Base-by-base conservation (phyloP, 2,797 vertebrate species). In the Pteropus rufus region DNA sequence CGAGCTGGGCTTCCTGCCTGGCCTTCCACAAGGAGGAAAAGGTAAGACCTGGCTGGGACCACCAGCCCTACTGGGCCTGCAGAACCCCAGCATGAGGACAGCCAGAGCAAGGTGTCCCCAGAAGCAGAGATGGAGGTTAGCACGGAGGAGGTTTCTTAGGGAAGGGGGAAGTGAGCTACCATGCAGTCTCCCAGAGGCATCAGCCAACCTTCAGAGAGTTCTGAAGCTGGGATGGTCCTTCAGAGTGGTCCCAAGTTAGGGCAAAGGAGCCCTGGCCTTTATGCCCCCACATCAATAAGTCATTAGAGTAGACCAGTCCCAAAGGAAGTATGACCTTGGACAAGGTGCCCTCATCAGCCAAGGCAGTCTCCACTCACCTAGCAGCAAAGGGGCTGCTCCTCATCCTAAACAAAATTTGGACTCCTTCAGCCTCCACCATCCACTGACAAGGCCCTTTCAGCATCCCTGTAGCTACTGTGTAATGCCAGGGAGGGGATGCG, bases 1-100 rank as follows among this genome's bases (percentile, higher is more conserved):
- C 98, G 85, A 99, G 76, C 98, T 99, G 99, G 99, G 99, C 99
- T 2, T 99, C 98, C 92, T 99, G 99, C 97, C 98, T 99, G 14
- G 90, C 97, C n/a, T 99, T 97, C n/a, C 97, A 99, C 56, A 94
- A 98, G 93, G 98, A 99, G 5, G 99, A 99, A 11, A 98, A 97
- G 91, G 99, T 99, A 97, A 92, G 92, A 8, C 65, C 80, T 6
- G 70, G 23, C 34, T 44, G 34, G 36, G 86, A 16, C 19, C 56
- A 31, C 19, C 26, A 52, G 58, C 24, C 77, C 18, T 7, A 1
- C 81, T 15, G 3, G 19, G 44, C 67, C 2, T 0, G 54, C 46
- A 11, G 1, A 31, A 46, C 75, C 7, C 0, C 54, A 24, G 23
- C 44, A 7, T 1, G 10, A 34, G 58, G 18, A 52, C 0, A 0